A percentile compares a stretch with the other conserved stretches of the same genome.
Conservation (phyloP, 2,113 vertebrate species). For the Lophius piscatorius region DNA sequence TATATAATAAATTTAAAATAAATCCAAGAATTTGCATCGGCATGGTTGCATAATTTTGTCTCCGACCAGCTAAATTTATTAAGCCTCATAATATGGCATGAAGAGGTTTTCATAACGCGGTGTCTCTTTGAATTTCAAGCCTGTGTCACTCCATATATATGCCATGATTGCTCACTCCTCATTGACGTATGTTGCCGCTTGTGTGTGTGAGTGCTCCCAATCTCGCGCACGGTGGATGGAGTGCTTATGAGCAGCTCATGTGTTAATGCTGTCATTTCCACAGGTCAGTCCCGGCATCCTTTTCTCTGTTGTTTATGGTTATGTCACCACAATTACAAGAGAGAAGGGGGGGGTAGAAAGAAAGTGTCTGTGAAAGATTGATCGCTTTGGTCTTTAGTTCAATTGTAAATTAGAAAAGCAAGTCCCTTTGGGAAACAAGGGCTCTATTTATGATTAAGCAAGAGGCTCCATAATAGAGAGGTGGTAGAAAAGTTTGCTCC, state of each 20-base stretch:
- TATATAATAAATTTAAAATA: too few relatives aligned
- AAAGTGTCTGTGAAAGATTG: conserved; percentile 95
- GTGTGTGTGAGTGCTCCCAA: neutral
- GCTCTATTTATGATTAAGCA: conserved; percentile 99
- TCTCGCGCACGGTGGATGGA: conserved; percentile 9
- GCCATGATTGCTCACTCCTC: conserved; percentile 6
- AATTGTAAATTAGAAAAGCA: conserved; percentile 99
- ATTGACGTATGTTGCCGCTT: conserved; percentile 6
- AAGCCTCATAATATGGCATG: too few relatives aligned
- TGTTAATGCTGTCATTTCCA: conserved; percentile 74
- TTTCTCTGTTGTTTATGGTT: conserved; percentile 85
- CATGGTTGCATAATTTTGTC: too few relatives aligned
- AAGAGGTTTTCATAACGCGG: conserved; percentile 6
- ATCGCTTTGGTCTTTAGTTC: conserved; percentile 99
- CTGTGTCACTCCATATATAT: conserved; percentile 13
- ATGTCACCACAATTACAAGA: conserved; percentile 93
- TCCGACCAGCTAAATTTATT: too few relatives aligned
- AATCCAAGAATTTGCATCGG: too few relatives aligned
- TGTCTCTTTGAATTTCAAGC: conserved; percentile 2
- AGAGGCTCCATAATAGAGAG: conserved; percentile 95
- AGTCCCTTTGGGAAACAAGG: conserved; percentile 91
- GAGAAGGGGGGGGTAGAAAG: conserved; percentile 65
- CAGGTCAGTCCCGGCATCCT: conserved; percentile 81
- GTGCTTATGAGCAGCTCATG: conserved; percentile 62
- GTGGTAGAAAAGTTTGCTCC: conserved; percentile 95